Evolutionary conservation across 2,888 invertebrate genomes (phyloP), one percentile per base, ranked within the genome.

Genomic region (Gymnocheta viridis): DNA sequence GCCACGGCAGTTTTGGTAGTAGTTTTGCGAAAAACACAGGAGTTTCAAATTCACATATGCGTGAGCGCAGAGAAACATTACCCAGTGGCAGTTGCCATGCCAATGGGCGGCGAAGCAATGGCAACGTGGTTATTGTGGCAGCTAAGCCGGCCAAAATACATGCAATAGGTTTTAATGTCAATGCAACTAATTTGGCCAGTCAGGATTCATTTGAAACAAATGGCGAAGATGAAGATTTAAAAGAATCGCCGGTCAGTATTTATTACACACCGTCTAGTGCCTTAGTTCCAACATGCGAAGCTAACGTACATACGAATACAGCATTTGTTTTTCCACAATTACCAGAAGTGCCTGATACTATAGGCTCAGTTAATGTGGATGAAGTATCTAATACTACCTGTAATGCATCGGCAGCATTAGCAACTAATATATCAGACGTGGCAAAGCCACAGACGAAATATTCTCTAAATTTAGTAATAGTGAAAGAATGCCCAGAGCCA

Each of bases 161-260:
- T 79, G 88, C 89, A 35, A 89, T 90, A 72, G 90, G 90, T 69
- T 90, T 90, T 80, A 89, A 88, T 85, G 86, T 89, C 38, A 80
- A 85, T 29, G 56, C 58, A n/a, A 32, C 54, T 0, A 83, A 78
- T 38, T 58, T 77, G 35, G 73, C 64, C 10, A 69, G 69, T 2
- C 76, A 82, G 29, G 82, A 77, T 56, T 80, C 77, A 14, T 60
- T 66, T 22, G 74, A 66, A 22, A 47, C 41, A 1, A 78, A 70
- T 17, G 60, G 14, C 1, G 62, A 76, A 44, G 56, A 66, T n/a
- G 56, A 62, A 35, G 58, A 80, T 51, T 14, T 60, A 14, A 35
- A 66, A 58, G 77, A 73, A 27, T 62, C 81, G 41, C 76, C 85
- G 35, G 69, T 47, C 64, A 86, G 78, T 79, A 81, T 80, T 80